phyloP scores from a whole-genome alignment of 2,113 vertebrate species.

The Atractosteus spatula region DNA sequence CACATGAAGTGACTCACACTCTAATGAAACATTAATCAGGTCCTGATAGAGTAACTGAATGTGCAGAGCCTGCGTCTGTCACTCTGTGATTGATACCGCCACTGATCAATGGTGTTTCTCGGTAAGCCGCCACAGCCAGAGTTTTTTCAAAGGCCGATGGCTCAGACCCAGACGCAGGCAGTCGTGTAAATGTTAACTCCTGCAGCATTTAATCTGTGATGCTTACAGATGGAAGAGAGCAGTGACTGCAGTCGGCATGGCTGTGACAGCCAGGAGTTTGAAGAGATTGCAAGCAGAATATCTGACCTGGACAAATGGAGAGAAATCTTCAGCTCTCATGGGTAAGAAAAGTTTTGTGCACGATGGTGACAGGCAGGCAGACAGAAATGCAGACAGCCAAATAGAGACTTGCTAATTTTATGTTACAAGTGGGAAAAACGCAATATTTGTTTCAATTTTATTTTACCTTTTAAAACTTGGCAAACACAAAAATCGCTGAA shows the following conservation, averaged over 20 bases:
- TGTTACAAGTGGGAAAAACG: neutral
- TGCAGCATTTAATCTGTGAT: conserved; percentile 4
- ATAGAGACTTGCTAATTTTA: neutral
- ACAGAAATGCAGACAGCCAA: neutral
- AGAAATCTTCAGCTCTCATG: conserved; percentile 57
- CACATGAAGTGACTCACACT: neutral
- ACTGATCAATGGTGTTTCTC: neutral
- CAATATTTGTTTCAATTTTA: neutral
- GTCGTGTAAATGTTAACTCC: neutral
- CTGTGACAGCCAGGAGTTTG: conserved; percentile 38
- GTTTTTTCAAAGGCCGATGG: neutral
- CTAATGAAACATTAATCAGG: conserved; percentile 26
- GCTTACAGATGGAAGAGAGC: conserved; percentile 40
- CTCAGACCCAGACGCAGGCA: neutral
- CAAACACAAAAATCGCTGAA: too few relatives aligned
- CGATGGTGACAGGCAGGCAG: neutral
- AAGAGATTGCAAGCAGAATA: conserved; percentile 62
- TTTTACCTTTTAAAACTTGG: too few relatives aligned
- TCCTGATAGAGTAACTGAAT: conserved; percentile 15
- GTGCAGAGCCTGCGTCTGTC: neutral
- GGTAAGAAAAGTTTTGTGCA: conserved; percentile 54
- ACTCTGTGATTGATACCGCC: neutral
- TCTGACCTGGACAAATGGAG: conserved; percentile 68
- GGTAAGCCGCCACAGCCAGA: neutral
- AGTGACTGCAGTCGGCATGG: conserved; percentile 3